A percentile compares a stretch with the other conserved stretches of the same genome.
phyloP scores from a whole-genome alignment of 2,888 invertebrate genomes.

The Craniophora ligustri region DNA sequence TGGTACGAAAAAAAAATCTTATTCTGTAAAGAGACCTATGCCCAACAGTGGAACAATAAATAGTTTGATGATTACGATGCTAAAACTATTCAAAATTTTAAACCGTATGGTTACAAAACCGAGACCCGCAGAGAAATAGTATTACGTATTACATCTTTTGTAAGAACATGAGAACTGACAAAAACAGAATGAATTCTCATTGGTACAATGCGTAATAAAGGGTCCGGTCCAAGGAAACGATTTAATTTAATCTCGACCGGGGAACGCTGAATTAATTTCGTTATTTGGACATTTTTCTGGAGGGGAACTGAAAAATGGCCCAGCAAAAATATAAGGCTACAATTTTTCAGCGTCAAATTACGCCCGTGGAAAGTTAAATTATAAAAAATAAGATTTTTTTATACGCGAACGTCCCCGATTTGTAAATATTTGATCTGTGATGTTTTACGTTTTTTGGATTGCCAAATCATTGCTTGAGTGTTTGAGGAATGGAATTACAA shows the following conservation, averaged over 20 bases:
- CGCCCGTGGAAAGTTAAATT: conserved; percentile 53
- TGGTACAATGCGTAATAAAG: conserved; percentile 63
- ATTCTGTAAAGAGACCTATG: too few species aligned
- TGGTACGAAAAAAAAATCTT: too few species aligned
- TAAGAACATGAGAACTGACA: conserved; percentile 65
- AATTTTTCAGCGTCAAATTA: conserved; percentile 57
- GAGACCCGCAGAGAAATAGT: conserved; percentile 51
- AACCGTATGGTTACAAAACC: conserved; percentile 42
- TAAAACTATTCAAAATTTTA: neutral
- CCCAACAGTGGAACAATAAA: too few species aligned
- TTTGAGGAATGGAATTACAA: conserved; percentile 3
- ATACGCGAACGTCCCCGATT: conserved; percentile 16
- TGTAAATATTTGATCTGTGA: conserved; percentile 48
- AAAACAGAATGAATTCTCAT: conserved; percentile 62
- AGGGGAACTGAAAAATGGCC: conserved; percentile 52
- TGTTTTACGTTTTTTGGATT: conserved; percentile 35
- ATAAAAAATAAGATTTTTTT: conserved; percentile 44
- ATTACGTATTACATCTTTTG: conserved; percentile 65
- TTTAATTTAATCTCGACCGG: conserved; percentile 72
- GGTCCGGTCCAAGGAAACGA: conserved; percentile 60
- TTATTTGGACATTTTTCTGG: conserved; percentile 66
- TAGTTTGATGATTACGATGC: too few species aligned
- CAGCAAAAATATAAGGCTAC: conserved; percentile 59
- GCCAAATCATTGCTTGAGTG: conserved; percentile 15
- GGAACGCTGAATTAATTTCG: conserved; percentile 68